Conservation (phyloP, 2,113 vertebrate species). For the Psephotus haematonotus region DNA sequence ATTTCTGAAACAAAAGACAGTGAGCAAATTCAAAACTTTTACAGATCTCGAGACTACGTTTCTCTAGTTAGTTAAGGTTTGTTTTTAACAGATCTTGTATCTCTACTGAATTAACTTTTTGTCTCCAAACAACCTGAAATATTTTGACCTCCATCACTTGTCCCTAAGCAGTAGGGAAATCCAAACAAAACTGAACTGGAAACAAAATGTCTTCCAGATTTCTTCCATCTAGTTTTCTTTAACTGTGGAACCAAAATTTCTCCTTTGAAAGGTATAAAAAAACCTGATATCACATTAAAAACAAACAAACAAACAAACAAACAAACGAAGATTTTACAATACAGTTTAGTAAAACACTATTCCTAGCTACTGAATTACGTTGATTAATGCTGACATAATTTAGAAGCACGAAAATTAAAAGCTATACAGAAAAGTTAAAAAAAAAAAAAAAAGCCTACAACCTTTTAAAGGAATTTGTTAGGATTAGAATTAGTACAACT, state of each 20-base stretch:
- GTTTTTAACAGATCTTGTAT: neutral
- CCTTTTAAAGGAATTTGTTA: neutral
- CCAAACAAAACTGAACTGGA: neutral
- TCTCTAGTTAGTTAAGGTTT: neutral
- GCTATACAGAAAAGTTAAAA: neutral
- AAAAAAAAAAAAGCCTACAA: accelerated
- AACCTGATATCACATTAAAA: neutral
- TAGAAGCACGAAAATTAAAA: neutral
- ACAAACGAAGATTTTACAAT: no score
- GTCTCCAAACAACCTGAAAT: neutral
- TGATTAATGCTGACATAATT: neutral
- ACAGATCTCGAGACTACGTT: accelerated
- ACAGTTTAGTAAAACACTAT: neutral
- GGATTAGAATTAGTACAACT: neutral
- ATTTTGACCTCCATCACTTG: neutral
- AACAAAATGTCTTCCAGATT: neutral
- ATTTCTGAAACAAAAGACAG: neutral
- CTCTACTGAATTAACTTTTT: neutral
- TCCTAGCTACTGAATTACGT: neutral
- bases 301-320: no score
- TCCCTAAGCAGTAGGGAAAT: neutral
- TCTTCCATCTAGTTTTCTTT: neutral
- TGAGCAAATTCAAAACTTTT: neutral
- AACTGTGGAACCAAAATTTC: neutral
- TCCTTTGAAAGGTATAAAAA: neutral